Evolutionary conservation across 2,113 vertebrate genomes (phyloP).

Genomic region (Ophthalmotilapia sp.): DNA sequence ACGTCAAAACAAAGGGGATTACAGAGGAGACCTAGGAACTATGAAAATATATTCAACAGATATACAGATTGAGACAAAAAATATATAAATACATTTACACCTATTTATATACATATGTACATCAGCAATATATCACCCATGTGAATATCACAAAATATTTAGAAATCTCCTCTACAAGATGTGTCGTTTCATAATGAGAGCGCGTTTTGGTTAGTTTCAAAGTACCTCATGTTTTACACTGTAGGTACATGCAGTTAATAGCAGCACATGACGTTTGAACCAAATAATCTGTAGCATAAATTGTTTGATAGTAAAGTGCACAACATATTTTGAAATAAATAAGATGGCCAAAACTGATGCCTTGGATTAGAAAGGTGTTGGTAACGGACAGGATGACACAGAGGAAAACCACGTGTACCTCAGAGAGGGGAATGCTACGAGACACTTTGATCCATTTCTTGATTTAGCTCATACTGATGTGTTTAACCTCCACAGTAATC

Average conservation of each 20-base stretch:
- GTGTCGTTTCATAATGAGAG: slow-evolving; percentile 23
- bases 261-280: slow-evolving; percentile 28
- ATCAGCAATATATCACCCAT: slow-evolving; percentile 59
- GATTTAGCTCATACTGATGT: background rate
- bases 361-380: background rate
- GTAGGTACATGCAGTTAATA: slow-evolving; percentile 11
- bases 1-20: slow-evolving; percentile 42
- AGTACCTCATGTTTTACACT: background rate
- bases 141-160: slow-evolving; percentile 69
- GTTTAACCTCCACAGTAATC: background rate
- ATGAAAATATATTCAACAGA: slow-evolving; percentile 73
- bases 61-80: slow-evolving; percentile 63
- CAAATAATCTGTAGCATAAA: background rate
- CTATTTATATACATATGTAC: slow-evolving; percentile 67
- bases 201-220: slow-evolving; percentile 14
- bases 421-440: background rate
- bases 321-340: background rate
- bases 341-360: background rate
- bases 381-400: background rate
- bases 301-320: slow-evolving; percentile 25
- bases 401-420: background rate
- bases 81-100: slow-evolving; percentile 71
- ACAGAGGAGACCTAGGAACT: slow-evolving; percentile 56
- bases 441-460: background rate
- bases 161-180: slow-evolving; percentile 55